Percentiles rank a stretch among this genome's conserved stretches.
Evolutionary conservation across 2,113 vertebrate genomes (phyloP).

Genomic region (Girardinichthys multiradiatus): DNA sequence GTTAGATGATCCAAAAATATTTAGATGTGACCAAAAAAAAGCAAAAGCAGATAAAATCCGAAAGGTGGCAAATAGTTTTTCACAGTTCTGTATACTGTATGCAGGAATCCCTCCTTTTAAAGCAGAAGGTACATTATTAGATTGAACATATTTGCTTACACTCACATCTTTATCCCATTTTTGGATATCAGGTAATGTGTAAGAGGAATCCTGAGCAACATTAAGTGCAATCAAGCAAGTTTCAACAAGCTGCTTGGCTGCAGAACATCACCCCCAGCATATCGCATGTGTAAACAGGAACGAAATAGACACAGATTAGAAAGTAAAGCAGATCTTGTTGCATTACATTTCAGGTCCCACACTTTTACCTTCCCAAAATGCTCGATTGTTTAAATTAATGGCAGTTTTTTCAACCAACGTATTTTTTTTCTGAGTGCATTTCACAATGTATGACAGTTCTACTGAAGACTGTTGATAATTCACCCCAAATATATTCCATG

Average conservation of each 20-base stretch:
- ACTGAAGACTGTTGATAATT: too few relatives aligned
- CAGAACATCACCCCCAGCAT: not conserved
- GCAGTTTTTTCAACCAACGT: not conserved
- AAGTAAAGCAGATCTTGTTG: not conserved
- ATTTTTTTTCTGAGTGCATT: too few relatives aligned
- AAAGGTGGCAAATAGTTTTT: too few relatives aligned
- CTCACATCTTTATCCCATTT: not conserved
- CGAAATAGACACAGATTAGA: not conserved
- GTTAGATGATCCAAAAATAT: too few relatives aligned
- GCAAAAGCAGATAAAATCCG: too few relatives aligned
- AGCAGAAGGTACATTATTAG: too few relatives aligned
- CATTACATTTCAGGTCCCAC: not conserved
- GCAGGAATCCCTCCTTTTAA: too few relatives aligned
- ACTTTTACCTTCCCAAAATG: not conserved
- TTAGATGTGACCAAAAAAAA: too few relatives aligned
- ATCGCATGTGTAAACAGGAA: not conserved
- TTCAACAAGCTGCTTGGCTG: not conserved
- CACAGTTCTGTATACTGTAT: too few relatives aligned
- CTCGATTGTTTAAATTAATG: not conserved
- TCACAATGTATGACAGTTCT: too few relatives aligned
- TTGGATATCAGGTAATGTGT: not conserved
- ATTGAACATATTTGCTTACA: not conserved
- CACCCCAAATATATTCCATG: too few relatives aligned
- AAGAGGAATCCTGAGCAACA: not conserved
- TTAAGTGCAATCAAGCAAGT: not conserved